Conservation (phyloP, 2,113 vertebrate species). For the Microtus pennsylvanicus region DNA sequence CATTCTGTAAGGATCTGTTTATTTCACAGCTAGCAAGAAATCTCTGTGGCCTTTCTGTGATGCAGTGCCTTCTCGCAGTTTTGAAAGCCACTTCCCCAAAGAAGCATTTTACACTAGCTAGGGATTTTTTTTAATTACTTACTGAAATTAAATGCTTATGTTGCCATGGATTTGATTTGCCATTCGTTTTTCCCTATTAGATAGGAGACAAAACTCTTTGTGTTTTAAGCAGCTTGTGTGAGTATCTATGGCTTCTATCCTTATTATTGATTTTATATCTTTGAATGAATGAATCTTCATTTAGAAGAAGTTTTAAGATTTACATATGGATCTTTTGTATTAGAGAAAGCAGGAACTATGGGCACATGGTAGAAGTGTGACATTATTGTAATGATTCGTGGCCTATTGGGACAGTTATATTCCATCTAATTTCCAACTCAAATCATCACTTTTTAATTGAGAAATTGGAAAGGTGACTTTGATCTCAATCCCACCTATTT, state of each 20-base stretch:
- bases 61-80: conserved; percentile 24
- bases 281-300: background rate
- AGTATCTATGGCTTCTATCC: background rate
- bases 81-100: conserved; percentile 57
- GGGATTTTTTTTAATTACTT: conserved; percentile 68
- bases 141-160: conserved; percentile 70
- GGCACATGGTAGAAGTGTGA: background rate
- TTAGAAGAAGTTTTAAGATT: conserved; percentile 11
- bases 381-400: background rate
- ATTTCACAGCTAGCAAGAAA: conserved; percentile 57
- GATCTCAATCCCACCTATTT: background rate
- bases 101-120: conserved; percentile 36
- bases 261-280: conserved; percentile 32
- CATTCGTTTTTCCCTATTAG: conserved; percentile 5
- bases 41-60: conserved; percentile 40
- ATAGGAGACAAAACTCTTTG: conserved; percentile 18
- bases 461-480: background rate
- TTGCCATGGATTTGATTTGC: conserved; percentile 48
- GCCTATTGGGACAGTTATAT: background rate
- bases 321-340: background rate
- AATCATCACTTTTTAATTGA: background rate
- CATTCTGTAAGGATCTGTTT: conserved; percentile 41
- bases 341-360: too few species aligned
- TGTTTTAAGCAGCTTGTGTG: background rate
- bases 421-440: background rate